Percentiles rank a stretch among this genome's conserved stretches.
Evolutionary conservation across 1,140 invertebrate species (phyloP).

Genomic region (Drosophila oshimai): DNA sequence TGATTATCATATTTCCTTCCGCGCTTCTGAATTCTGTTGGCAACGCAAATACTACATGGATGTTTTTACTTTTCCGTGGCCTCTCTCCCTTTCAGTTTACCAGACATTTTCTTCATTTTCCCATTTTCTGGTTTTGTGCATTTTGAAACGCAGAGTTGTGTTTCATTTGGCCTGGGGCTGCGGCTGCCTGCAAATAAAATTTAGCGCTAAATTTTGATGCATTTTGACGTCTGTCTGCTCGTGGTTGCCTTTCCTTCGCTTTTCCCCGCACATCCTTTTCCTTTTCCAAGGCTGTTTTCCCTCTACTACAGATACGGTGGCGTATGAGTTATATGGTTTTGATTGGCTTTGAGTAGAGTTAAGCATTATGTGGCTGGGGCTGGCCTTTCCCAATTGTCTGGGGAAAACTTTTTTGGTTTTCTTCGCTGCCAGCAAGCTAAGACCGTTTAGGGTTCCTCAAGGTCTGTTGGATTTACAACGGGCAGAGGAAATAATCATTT

Average conservation of each 20-base stretch:
- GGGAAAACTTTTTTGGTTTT: neutral
- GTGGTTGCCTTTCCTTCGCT: neutral
- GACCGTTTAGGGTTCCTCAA: no score
- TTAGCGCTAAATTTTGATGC: conserved; percentile 75
- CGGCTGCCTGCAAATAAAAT: conserved; percentile 60
- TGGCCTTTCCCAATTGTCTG: neutral
- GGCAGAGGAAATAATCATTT: no score
- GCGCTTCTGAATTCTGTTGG: conserved; percentile 55
- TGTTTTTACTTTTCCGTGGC: neutral
- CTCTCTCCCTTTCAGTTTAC: neutral
- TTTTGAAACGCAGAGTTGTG: conserved; percentile 62
- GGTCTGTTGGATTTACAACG: no score
- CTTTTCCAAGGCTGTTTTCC: neutral
- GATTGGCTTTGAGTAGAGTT: conserved; percentile 66
- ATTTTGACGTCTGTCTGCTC: conserved; percentile 57
- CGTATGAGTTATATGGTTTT: conserved; percentile 77
- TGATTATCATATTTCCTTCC: conserved; percentile 71
- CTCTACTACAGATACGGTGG: conserved; percentile 16
- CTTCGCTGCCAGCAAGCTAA: neutral
- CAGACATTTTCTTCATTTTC: neutral
- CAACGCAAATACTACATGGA: conserved; percentile 41
- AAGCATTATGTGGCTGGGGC: conserved; percentile 30
- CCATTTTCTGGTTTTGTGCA: conserved; percentile 13
- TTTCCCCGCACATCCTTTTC: neutral
- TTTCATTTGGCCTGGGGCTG: conserved; percentile 57